These are phyloP conservation scores for Drosophila fulvimacula DNA, from an alignment of 2,888 invertebrate species.

Conservation along the genomic window DNA sequence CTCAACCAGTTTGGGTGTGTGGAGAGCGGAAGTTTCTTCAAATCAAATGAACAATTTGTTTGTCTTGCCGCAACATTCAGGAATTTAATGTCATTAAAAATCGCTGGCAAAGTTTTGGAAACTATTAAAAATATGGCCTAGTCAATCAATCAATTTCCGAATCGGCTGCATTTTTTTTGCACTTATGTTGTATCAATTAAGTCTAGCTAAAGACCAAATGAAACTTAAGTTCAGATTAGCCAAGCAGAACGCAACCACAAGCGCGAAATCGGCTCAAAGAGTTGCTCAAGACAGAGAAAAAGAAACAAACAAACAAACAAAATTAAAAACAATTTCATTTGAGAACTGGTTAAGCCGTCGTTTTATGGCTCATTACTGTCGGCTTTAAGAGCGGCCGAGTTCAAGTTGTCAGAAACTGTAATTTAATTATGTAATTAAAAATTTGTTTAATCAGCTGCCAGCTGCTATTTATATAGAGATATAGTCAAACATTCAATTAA, in stretches of 20 bases:
- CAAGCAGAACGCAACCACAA: slow-evolving; percentile 24
- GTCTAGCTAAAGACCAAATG: neutral
- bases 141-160: slow-evolving; percentile 5
- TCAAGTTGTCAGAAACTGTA: slow-evolving; percentile 26
- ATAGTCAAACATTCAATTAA: neutral
- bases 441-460: slow-evolving; percentile 47
- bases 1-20: slow-evolving; percentile 1
- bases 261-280: slow-evolving; percentile 7
- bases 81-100: slow-evolving; percentile 1
- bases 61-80: neutral
- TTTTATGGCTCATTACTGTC: slow-evolving; percentile 70
- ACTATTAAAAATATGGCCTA: slow-evolving; percentile 1
- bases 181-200: slow-evolving; percentile 9
- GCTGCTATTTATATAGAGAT: neutral
- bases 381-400: slow-evolving; percentile 30
- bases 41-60: slow-evolving; percentile 1
- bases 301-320: neutral
- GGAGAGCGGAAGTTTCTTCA: neutral
- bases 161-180: neutral
- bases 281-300: slow-evolving; percentile 14
- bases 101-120: neutral
- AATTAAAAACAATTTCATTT: slow-evolving; percentile 14
- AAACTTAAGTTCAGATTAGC: slow-evolving; percentile 4
- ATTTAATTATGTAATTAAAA: slow-evolving; percentile 45
- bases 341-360: slow-evolving; percentile 60